Conservation (phyloP, 1,140 invertebrate genomes). For the Caenorhabditis briggsae region DNA sequence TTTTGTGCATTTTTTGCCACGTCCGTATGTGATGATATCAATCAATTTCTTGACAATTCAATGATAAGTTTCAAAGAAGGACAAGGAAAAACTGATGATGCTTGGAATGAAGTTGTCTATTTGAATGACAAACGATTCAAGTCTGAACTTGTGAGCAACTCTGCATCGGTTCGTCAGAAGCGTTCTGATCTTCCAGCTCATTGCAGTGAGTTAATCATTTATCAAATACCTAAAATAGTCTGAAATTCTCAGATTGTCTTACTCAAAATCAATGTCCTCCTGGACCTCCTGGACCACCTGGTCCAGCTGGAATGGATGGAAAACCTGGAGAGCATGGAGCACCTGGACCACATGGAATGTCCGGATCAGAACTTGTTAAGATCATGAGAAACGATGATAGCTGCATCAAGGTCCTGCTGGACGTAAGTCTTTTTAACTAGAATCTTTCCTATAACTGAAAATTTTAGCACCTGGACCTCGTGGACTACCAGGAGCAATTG, state of each 20-base stretch:
- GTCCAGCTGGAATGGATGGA: conserved; percentile 57
- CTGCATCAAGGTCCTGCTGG: conserved; percentile 57
- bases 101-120: conserved; percentile 56
- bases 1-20: conserved; percentile 23
- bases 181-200: conserved; percentile 59
- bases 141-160: conserved; percentile 17
- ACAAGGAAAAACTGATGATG: conserved; percentile 58
- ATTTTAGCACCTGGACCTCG: conserved; percentile 36
- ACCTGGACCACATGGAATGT: conserved; percentile 44
- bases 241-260: conserved; percentile 32
- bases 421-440: not conserved
- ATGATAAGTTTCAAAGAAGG: conserved; percentile 18
- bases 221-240: not conserved
- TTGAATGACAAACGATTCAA: conserved; percentile 42
- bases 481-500: conserved; percentile 41
- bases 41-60: conserved; percentile 54
- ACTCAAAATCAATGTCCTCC: conserved; percentile 56
- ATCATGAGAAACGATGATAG: conserved; percentile 20
- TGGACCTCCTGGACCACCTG: conserved; percentile 61
- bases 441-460: not conserved
- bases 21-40: conserved; percentile 53
- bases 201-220: conserved; percentile 48
- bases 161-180: conserved; percentile 8
- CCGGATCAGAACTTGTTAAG: conserved; percentile 34
- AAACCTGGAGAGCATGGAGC: conserved; percentile 35